Evolutionary conservation across 2,113 vertebrate genomes (phyloP).

Genomic region (Pyxicephalus adspersus): DNA sequence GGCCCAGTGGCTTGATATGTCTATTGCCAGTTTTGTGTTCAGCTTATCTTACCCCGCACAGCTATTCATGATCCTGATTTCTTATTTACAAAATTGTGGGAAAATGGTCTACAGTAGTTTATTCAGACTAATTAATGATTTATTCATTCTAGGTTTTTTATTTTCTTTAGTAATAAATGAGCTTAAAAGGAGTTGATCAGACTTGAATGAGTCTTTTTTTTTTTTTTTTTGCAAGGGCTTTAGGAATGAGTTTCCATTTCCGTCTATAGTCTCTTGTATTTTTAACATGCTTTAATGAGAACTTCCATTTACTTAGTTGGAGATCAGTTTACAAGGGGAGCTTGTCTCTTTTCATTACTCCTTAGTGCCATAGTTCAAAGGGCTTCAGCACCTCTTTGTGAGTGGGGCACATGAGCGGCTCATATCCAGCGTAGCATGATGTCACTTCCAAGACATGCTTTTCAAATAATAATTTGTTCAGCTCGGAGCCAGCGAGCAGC

Average conservation of each 20-base stretch:
- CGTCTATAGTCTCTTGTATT: background rate
- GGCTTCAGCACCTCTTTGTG: slow-evolving; percentile 36
- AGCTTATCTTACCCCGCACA: background rate
- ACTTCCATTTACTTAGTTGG: slow-evolving; percentile 7
- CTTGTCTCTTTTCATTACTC: slow-evolving; percentile 19
- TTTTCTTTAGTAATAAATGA: background rate
- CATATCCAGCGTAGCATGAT: slow-evolving; percentile 44
- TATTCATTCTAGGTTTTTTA: background rate
- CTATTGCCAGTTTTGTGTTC: background rate
- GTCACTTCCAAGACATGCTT: slow-evolving; percentile 54
- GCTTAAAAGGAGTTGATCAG: background rate
- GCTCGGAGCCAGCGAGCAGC: slow-evolving; percentile 27
- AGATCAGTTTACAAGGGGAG: slow-evolving; percentile 2
- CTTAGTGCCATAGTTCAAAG: slow-evolving; percentile 21
- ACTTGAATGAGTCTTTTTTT: background rate
- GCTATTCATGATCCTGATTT: background rate
- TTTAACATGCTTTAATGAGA: slow-evolving; percentile 25
- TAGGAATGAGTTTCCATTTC: background rate
- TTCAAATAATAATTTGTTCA: slow-evolving; percentile 50
- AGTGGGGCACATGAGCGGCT: slow-evolving; percentile 10
- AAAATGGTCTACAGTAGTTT: background rate
- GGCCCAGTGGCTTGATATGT: too few relatives aligned
- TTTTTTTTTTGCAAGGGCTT: background rate
- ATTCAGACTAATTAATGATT: background rate
- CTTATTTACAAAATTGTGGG: background rate